These are phyloP conservation scores for Drosophila tsacasi DNA, from an alignment of 1,140 invertebrate genomes.

Conservation along the genomic window DNA sequence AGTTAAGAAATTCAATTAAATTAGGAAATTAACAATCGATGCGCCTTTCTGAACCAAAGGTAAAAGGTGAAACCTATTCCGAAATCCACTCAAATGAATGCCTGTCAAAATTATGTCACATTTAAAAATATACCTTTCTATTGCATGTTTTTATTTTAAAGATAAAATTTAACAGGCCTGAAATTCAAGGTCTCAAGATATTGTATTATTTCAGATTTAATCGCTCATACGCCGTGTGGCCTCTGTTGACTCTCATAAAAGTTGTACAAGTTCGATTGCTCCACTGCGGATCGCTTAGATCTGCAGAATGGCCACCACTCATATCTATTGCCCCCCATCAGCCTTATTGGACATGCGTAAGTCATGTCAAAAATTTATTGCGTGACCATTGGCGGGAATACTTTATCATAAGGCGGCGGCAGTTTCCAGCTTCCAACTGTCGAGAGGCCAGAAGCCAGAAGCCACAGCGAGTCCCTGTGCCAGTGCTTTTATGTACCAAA, in stretches of 20 bases:
- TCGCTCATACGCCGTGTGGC: constrained; percentile 15
- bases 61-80: not conserved
- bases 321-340: constrained; percentile 36
- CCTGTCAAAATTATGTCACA: not conserved
- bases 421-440: constrained; percentile 23
- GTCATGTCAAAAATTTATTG: constrained; percentile 60
- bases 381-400: constrained; percentile 60
- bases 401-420: constrained; percentile 50
- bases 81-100: not conserved
- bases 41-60: not conserved
- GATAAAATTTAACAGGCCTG: not conserved
- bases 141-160: not conserved
- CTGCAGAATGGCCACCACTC: constrained; percentile 16
- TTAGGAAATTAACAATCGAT: not conserved
- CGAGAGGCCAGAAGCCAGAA: constrained; percentile 17
- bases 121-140: not conserved
- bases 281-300: constrained; percentile 17
- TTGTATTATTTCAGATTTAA: not conserved
- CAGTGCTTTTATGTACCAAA: constrained; percentile 41
- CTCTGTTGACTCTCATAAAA: constrained; percentile 14
- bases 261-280: constrained; percentile 8
- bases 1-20: too few species aligned
- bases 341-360: constrained; percentile 60
- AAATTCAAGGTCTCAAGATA: constrained; percentile 2
- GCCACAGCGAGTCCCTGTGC: constrained; percentile 5